Base-by-base conservation (phyloP, 1,140 invertebrate genomes). In the Goniozus legneri region DNA sequence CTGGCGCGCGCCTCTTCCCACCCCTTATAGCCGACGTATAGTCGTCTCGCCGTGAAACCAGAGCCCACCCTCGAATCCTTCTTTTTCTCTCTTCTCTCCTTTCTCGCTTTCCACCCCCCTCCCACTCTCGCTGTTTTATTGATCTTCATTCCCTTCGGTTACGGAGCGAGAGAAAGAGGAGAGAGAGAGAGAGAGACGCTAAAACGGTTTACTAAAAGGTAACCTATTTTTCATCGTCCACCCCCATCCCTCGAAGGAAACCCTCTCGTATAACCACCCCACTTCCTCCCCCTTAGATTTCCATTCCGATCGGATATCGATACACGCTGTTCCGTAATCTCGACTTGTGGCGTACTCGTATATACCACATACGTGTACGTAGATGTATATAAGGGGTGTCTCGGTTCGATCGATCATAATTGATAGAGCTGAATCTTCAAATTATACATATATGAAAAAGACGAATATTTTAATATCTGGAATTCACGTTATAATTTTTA, bases 111-210 rank as follows among this genome's bases (percentile, higher is more conserved):
- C 10, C 16, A 27, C 33, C 20, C 31, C 38, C 31, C 44, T 39
- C 39, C 32, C 47, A 49, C 44, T 43, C 47, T 54, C 50, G 48
- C 65, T 66, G 61, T 71, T 73, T 72, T 72, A 73, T 73, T 65
- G 71, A 73, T 73, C 68, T 65, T 65, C 62, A 59, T 67, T 68
- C 61, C 60, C 62, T 64, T 42, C 50, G 47, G 55, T 58, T 61
- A 65, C 56, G 53, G 54, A 15, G 47, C 50, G n/a, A n/a, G n/a
- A n/a, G n/a, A n/a, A n/a, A n/a, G n/a, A n/a, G n/a, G n/a, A n/a
- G n/a, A n/a, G n/a, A n/a, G n/a, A n/a, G n/a, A n/a, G n/a, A n/a
- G n/a, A n/a, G n/a, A n/a, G n/a, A n/a, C n/a, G 59, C 50, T 56
- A 47, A 60, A 71, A 67, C 59, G 60, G 46, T 62, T 59, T 57